Conservation (phyloP, 2,888 invertebrate species). For the Corythucha ciliata region DNA sequence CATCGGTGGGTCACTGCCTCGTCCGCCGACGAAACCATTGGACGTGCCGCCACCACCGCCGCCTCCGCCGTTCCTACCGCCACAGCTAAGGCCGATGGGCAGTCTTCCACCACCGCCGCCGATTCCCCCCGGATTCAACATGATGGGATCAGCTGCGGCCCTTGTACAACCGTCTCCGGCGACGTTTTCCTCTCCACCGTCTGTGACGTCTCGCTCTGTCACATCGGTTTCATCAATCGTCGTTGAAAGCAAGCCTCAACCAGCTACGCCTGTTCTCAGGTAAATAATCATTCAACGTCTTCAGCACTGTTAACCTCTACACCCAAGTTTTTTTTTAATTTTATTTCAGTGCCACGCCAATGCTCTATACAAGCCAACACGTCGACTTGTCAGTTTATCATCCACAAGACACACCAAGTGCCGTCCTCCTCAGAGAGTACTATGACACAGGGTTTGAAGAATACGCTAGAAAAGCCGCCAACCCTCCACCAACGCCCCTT, state of each 20-base stretch:
- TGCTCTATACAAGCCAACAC: conserved; percentile 41
- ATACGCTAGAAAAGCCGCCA: no score
- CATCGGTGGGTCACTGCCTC: conserved; percentile 40
- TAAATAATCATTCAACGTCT: conserved; percentile 13
- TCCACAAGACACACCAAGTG: no score
- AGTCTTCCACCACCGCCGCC: no score
- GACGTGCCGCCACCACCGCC: conserved; percentile 33
- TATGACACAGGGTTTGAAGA: neutral
- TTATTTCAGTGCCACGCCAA: conserved; percentile 41
- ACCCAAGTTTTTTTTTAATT: neutral
- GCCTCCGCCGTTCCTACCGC: conserved; percentile 53
- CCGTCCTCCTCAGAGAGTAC: neutral
- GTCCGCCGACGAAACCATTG: conserved; percentile 5
- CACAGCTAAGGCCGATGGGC: no score
- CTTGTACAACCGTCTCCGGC: conserved; percentile 12
- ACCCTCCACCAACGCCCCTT: neutral
- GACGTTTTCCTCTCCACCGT: conserved; percentile 3
- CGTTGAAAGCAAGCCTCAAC: conserved; percentile 20
- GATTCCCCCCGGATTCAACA: conserved; percentile 27
- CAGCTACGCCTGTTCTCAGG: conserved; percentile 29
- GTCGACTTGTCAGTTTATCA: conserved; percentile 37
- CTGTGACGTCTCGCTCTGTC: neutral
- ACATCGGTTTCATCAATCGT: neutral
- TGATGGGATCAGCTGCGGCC: conserved; percentile 26
- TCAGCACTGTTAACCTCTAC: no score